Evolutionary conservation across 2,888 invertebrate species (phyloP).

Genomic region (Operophtera brumata): DNA sequence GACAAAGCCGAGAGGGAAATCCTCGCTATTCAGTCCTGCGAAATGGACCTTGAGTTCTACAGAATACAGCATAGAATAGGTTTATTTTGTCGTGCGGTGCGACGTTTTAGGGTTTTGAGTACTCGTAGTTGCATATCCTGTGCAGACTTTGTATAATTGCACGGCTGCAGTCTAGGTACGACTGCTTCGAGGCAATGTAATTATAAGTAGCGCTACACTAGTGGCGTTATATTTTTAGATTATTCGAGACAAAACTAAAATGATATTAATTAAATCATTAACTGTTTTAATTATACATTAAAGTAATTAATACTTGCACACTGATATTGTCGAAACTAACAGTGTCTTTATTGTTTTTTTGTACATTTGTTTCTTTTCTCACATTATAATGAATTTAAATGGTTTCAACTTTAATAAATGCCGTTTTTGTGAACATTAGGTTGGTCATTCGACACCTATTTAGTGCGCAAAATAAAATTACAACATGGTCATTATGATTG

Average conservation of each 20-base stretch:
- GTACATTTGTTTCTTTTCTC: constrained; percentile 1
- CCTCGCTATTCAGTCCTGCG: constrained; percentile 37
- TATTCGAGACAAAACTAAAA: constrained; percentile 20
- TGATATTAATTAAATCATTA: constrained; percentile 16
- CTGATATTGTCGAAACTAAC: constrained; percentile 1
- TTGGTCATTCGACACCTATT: not conserved
- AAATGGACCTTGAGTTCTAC: constrained; percentile 39
- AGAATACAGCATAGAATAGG: constrained; percentile 39
- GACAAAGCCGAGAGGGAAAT: constrained; percentile 63
- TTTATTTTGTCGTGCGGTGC: constrained; percentile 34
- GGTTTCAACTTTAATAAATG: not conserved
- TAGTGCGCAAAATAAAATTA: constrained; percentile 2
- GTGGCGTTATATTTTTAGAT: constrained; percentile 26
- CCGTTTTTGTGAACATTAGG: not conserved
- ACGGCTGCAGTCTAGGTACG: constrained; percentile 58
- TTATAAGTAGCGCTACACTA: constrained; percentile 53
- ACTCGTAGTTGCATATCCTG: constrained; percentile 52
- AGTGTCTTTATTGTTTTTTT: constrained; percentile 5
- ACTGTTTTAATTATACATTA: constrained; percentile 18
- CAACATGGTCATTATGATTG: not conserved
- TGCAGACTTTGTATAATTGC: constrained; percentile 68
- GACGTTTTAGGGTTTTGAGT: constrained; percentile 44
- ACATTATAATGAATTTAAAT: constrained; percentile 3
- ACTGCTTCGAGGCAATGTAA: constrained; percentile 50
- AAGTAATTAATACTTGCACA: constrained; percentile 7